These are phyloP conservation scores for Linepithema humile DNA, from an alignment of 1,140 invertebrate species.

Conservation along the genomic window DNA sequence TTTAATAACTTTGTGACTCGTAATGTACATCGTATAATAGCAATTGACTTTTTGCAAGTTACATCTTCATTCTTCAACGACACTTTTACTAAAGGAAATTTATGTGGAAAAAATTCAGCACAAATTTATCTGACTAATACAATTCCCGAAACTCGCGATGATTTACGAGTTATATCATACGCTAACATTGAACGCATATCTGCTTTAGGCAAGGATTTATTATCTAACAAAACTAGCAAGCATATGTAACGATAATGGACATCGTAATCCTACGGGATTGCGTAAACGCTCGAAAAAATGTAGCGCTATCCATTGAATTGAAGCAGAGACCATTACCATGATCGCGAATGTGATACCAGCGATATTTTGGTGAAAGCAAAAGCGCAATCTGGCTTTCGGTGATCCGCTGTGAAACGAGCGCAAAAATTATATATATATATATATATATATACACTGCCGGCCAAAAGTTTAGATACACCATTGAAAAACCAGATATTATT, in stretches of 20 bases:
- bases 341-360: constrained; percentile 1
- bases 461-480: too few relatives aligned
- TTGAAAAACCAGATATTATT: too few relatives aligned
- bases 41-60: background rate
- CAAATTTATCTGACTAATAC: too few relatives aligned
- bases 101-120: too few relatives aligned
- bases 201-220: background rate
- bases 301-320: background rate
- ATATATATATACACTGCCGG: too few relatives aligned
- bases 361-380: constrained; percentile 67
- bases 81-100: background rate
- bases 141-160: too few relatives aligned
- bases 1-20: background rate
- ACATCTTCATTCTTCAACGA: background rate
- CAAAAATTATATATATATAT: background rate
- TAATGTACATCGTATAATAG: background rate
- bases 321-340: background rate
- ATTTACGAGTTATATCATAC: too few relatives aligned
- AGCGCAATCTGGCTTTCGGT: constrained; percentile 3
- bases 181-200: too few relatives aligned
- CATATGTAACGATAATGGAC: background rate
- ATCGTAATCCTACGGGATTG: background rate
- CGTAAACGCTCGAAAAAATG: constrained; percentile 20
- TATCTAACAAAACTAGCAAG: background rate
- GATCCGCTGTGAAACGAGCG: background rate